Evolutionary conservation across 2,113 vertebrate genomes (phyloP).

Genomic region (Pao palembangensis): DNA sequence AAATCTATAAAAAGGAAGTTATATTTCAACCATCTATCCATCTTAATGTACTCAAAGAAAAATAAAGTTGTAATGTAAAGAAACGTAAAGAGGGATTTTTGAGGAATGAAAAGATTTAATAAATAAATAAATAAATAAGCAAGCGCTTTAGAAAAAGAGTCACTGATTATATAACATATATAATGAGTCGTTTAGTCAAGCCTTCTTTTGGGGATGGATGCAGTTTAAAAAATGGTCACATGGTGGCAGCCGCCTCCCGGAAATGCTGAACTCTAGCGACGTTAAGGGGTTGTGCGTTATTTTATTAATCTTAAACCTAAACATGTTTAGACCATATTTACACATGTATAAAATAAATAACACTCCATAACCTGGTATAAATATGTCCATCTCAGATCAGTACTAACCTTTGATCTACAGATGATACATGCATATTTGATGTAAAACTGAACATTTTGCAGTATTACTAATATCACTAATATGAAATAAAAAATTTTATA

Average conservation of each 20-base stretch:
- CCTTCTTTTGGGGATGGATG: neutral
- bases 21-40: too few relatives aligned
- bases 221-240: slow-evolving; percentile 29
- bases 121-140: too few relatives aligned
- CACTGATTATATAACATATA: neutral
- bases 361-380: neutral
- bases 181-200: neutral
- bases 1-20: too few relatives aligned
- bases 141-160: neutral
- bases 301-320: neutral
- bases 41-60: too few relatives aligned
- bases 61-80: neutral
- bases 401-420: too few relatives aligned
- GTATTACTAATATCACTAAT: neutral
- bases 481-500: too few relatives aligned
- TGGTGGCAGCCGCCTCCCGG: slow-evolving; percentile 51
- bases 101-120: neutral
- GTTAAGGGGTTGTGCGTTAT: neutral
- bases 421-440: too few relatives aligned
- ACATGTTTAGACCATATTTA: neutral
- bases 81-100: neutral
- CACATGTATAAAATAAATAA: neutral
- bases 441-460: neutral
- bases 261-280: slow-evolving; percentile 2
- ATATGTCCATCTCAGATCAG: neutral